phyloP scores from a whole-genome alignment of 2,113 vertebrate genomes.

The Poeciliopsis occidentalis region DNA sequence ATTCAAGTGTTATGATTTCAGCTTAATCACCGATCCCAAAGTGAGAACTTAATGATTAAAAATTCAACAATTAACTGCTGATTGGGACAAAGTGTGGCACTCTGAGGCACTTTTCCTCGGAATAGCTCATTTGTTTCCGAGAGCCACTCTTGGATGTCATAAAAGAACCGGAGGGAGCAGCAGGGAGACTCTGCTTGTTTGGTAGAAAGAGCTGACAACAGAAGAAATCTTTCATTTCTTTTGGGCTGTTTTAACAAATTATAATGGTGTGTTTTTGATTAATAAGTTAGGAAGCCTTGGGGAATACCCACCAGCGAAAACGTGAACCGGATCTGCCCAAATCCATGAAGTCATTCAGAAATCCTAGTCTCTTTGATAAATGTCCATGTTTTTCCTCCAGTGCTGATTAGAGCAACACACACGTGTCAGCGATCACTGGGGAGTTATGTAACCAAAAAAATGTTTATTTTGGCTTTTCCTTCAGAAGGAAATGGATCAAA shows the following conservation, averaged over 20 bases:
- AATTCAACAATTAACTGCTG: slow-evolving; percentile 36
- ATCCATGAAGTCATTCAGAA: background rate
- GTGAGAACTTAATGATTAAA: slow-evolving; percentile 13
- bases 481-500: slow-evolving; percentile 37
- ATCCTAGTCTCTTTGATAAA: slow-evolving; percentile 20
- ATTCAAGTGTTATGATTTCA: slow-evolving; percentile 14
- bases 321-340: background rate
- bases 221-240: slow-evolving; percentile 2
- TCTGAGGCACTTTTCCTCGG: slow-evolving; percentile 17
- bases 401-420: slow-evolving; percentile 16
- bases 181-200: background rate
- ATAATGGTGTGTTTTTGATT: background rate
- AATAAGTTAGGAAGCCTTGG: background rate
- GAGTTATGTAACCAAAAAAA: slow-evolving; percentile 43
- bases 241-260: background rate
- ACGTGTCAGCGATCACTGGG: slow-evolving; percentile 15
- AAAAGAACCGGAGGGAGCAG: background rate
- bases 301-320: background rate
- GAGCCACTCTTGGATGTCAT: background rate
- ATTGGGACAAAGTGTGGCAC: slow-evolving; percentile 13
- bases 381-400: slow-evolving; percentile 18
- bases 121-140: slow-evolving; percentile 16
- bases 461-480: slow-evolving; percentile 53
- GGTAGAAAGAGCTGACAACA: background rate
- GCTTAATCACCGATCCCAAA: slow-evolving; percentile 30